Evolutionary conservation across 37 sponge, comb jelly and placozoan species (phyloP), one percentile per base, ranked within the genome.

Genomic region (Mnemiopsis leidyi): DNA sequence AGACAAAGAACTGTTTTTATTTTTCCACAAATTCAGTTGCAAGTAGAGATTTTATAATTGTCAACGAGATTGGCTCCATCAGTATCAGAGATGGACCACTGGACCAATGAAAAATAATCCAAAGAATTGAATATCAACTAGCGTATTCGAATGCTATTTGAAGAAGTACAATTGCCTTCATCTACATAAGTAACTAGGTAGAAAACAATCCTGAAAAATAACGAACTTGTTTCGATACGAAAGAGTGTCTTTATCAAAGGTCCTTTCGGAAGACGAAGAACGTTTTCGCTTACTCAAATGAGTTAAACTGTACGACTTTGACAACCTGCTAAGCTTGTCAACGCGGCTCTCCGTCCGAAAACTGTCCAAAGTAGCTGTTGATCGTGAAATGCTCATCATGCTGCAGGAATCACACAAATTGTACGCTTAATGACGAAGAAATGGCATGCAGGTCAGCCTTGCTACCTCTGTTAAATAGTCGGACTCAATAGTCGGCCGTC

Each of bases 381-480:
- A 69, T 20, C 73, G 73, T 69, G 73, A 69, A 69, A 69, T 69
- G n/a, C 73, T 69, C 73, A 69, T 69, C 73, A 69, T 69, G 73
- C 28, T 69, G 73, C 73, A 69, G 2, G 3, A 69, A 28, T 25
- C 24, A 69, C 24, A 69, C 73, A 69, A 69, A 69, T 21, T 69
- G 73, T 69, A 69, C 73, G 73, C 29, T 28, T 3, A 28, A 25
- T 69, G 73, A 69, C 73, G 73, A 69, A 69, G 73, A 69, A 69
- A 25, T 69, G 73, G 73, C 73, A 69, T 69, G 73, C 73, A 69
- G 73, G 28, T 5, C 73, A 16, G 73, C 73, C 73, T 69, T 69
- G 2, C 73, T 2, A 48, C 13, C 61, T 48, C 61, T 48, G 61
- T 48, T 48, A 48, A 48, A 48, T 48, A 48, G 9, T 48, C n/a